Percentiles rank a stretch among this genome's conserved stretches.
phyloP scores from a whole-genome alignment of 1,140 invertebrate genomes.

The Drosophila pseudoananassae region DNA sequence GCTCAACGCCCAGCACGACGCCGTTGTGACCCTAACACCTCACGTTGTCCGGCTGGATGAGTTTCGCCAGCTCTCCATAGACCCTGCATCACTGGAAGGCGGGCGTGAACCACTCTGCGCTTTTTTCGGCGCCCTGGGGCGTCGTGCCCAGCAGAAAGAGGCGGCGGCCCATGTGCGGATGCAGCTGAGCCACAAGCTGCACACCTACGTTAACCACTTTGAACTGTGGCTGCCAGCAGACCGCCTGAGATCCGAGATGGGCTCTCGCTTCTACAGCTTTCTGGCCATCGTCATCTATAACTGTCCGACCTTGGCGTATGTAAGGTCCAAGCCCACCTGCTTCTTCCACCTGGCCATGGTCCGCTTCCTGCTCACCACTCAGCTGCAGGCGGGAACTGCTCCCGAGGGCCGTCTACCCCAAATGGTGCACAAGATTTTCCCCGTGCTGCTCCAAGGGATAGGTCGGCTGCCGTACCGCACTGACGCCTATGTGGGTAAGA shows the following conservation, averaged over 20 bases:
- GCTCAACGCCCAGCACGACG: conserved; percentile 61
- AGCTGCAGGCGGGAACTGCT: conserved; percentile 66
- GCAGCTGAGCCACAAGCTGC: conserved; percentile 68
- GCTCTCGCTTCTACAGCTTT: conserved; percentile 74
- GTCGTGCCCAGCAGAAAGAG: conserved; percentile 51
- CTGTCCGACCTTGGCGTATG: conserved; percentile 71
- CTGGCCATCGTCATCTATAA: conserved; percentile 82
- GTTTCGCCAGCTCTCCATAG: conserved; percentile 44
- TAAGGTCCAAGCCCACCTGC: conserved; percentile 74
- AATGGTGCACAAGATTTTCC: conserved; percentile 80
- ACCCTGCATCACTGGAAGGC: conserved; percentile 39
- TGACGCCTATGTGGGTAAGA: conserved; percentile 70
- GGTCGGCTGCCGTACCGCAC: conserved; percentile 69
- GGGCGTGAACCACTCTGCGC: conserved; percentile 73
- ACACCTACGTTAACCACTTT: conserved; percentile 70
- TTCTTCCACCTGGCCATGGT: conserved; percentile 80
- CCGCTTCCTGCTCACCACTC: conserved; percentile 70
- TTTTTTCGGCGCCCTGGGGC: conserved; percentile 71
- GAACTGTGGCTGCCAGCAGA: conserved; percentile 71
- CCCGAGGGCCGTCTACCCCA: conserved; percentile 62
- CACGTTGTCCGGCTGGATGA: conserved; percentile 56
- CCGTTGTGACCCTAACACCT: conserved; percentile 45
- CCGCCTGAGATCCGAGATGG: conserved; percentile 54
- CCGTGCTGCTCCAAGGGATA: conserved; percentile 76
- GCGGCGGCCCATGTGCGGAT: conserved; percentile 49